These are phyloP conservation scores for Drosophila pallidifrons DNA, from an alignment of 1,140 invertebrate species.

Conservation along the genomic window DNA sequence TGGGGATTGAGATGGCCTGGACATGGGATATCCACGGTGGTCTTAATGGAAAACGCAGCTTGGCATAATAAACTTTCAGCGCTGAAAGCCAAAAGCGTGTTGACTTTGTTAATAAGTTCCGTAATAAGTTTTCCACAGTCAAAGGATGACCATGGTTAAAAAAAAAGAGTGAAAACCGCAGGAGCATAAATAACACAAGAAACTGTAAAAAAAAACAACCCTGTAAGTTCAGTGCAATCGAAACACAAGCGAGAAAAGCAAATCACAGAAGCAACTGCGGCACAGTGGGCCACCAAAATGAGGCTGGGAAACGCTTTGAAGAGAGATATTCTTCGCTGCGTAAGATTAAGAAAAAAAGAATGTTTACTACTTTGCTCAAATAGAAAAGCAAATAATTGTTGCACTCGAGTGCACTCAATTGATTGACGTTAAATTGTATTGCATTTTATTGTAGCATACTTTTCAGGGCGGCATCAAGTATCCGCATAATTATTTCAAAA, in stretches of 20 bases:
- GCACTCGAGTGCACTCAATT: too few relatives aligned
- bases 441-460: too few relatives aligned
- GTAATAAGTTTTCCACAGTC: conserved; percentile 67
- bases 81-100: conserved; percentile 59
- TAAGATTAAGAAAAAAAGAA: neutral
- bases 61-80: conserved; percentile 75
- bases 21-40: conserved; percentile 11
- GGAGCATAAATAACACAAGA: conserved; percentile 69
- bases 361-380: too few relatives aligned
- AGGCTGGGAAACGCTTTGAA: neutral
- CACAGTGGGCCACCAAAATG: neutral
- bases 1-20: neutral
- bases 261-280: conserved; percentile 12
- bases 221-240: conserved; percentile 32
- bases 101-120: conserved; percentile 83
- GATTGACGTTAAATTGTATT: too few relatives aligned
- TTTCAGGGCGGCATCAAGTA: too few relatives aligned
- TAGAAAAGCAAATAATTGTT: too few relatives aligned
- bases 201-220: conserved; percentile 8
- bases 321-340: neutral
- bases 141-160: conserved; percentile 53
- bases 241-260: conserved; percentile 45
- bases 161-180: conserved; percentile 47
- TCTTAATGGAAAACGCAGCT: conserved; percentile 71
- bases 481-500: too few relatives aligned